A percentile compares a stretch with the other conserved stretches of the same genome.
Conservation (phyloP, 2,888 invertebrate species). For the Apodemia mormo region DNA sequence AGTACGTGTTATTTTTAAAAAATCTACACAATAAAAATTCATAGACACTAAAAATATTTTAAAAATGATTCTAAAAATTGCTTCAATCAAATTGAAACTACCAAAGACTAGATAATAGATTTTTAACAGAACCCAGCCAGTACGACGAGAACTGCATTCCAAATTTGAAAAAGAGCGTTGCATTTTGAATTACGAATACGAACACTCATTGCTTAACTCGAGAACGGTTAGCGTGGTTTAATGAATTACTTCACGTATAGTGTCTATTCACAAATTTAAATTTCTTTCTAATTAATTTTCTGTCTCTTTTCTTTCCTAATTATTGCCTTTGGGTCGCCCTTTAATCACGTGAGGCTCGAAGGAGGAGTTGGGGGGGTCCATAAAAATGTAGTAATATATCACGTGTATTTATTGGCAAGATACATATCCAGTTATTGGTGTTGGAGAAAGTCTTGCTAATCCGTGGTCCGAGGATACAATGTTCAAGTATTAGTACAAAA, state of each 20-base stretch:
- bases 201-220: conserved; percentile 49
- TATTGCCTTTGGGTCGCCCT: neutral
- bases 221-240: conserved; percentile 60
- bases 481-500: too few relatives aligned
- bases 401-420: too few relatives aligned
- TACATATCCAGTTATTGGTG: too few relatives aligned
- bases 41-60: too few relatives aligned
- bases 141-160: conserved; percentile 35
- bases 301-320: neutral
- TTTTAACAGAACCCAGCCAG: conserved; percentile 13
- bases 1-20: too few relatives aligned
- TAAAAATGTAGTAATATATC: too few relatives aligned
- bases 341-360: too few relatives aligned
- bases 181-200: conserved; percentile 66
- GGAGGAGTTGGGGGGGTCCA: too few relatives aligned
- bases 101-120: conserved; percentile 5
- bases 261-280: conserved; percentile 61
- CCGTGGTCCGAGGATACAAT: too few relatives aligned
- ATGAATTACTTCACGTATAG: conserved; percentile 70
- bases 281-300: conserved; percentile 47
- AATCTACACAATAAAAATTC: too few relatives aligned
- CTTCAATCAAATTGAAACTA: neutral
- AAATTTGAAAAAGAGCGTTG: conserved; percentile 57
- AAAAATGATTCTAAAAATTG: too few relatives aligned
- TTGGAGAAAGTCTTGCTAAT: too few relatives aligned